Percentiles rank a stretch among this genome's conserved stretches.
Evolutionary conservation across 2,797 vertebrate genomes (phyloP).

Genomic region (Poeciliopsis turneri): DNA sequence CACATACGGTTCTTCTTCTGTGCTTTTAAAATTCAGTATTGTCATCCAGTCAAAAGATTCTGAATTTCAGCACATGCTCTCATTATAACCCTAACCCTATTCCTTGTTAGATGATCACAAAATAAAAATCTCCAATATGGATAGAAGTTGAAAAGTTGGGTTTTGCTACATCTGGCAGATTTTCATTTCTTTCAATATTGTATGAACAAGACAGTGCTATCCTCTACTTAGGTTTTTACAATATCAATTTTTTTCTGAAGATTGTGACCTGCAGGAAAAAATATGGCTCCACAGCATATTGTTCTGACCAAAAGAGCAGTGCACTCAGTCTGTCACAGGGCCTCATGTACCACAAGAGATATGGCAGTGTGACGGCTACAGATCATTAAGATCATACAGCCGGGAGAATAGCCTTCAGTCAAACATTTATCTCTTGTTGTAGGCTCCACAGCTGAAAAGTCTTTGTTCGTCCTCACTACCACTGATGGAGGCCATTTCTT

Average conservation of each 20-base stretch:
- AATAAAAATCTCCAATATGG: neutral
- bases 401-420: constrained; percentile 76
- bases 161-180: neutral
- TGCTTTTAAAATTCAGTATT: neutral
- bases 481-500: constrained; percentile 77
- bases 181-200: neutral
- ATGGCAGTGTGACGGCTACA: constrained; percentile 69
- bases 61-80: neutral
- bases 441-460: constrained; percentile 60
- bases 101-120: neutral
- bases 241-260: constrained; percentile 3
- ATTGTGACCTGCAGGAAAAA: constrained; percentile 59
- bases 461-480: constrained; percentile 74
- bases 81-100: no score
- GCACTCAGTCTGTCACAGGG: constrained; percentile 61
- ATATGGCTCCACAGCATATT: constrained; percentile 31
- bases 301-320: constrained; percentile 65
- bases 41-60: neutral
- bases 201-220: neutral
- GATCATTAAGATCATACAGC: constrained; percentile 74
- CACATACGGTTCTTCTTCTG: neutral
- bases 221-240: neutral
- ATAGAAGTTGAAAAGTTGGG: neutral
- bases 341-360: constrained; percentile 76
- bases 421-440: constrained; percentile 76